Evolutionary conservation across 2,888 invertebrate genomes (phyloP), one percentile per base, ranked within the genome.

Genomic region (Eumerus sabulonum): DNA sequence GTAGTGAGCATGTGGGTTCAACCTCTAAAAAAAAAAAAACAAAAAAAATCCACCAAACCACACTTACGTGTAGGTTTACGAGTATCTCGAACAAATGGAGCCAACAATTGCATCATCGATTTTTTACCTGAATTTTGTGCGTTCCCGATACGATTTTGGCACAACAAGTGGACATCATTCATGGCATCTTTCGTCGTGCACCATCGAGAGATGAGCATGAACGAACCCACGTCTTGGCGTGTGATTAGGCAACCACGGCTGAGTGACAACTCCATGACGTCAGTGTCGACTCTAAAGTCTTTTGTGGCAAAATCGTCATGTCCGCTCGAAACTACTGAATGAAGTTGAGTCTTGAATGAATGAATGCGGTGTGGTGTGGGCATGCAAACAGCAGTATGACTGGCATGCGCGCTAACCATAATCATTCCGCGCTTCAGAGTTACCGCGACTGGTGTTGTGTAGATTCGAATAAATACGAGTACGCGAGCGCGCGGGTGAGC

Each of bases 251-350:
- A 77, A 68, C 68, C 63, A 73, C 67, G 53, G 73, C 45, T 62
- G 59, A 68, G 63, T 77, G 73, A 68, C 79, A 79, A 68, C 54
- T 79, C 56, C 64, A 73, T 79, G 79, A 79, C 79, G 79, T 79
- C 79, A 79, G 68, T 38, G 66, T 66, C 53, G 56, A 59, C n/a
- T n/a, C n/a, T n/a, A n/a, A n/a, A n/a, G n/a, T n/a, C n/a, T n/a
- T n/a, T n/a, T n/a, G n/a, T n/a, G 35, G 45, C 72, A 57, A 77
- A 72, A 66, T 67, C 72, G n/a, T 40, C 27, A 53, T 67, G 76
- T 60, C 60, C 56, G 60, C 36, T 72, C 56, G 11, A 59, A 79
- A 74, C 70, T 79, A 70, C 73, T 79, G 79, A 79, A 73, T 79
- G 79, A 50, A 79, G 56, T 27, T 62, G 68, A 74, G 9, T 79